phyloP scores from a whole-genome alignment of 1,140 invertebrate genomes.

The Papilio helenus region DNA sequence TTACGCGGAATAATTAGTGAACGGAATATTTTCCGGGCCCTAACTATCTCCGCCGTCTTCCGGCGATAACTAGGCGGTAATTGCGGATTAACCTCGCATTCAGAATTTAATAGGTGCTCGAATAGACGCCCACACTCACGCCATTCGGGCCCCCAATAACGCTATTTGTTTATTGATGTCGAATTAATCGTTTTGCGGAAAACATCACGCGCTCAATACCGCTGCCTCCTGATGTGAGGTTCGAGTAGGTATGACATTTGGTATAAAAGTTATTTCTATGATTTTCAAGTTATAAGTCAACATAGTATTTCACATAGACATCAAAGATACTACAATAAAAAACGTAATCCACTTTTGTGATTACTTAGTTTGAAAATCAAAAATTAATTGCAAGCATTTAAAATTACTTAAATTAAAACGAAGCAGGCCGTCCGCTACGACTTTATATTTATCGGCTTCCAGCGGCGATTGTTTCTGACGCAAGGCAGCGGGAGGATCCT shows the following conservation, averaged over 20 bases:
- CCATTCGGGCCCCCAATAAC: conserved; percentile 67
- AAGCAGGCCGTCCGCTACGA: background rate
- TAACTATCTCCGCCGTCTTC: conserved; percentile 82
- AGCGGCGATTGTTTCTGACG: conserved; percentile 69
- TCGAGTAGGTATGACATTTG: background rate
- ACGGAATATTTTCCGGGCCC: conserved; percentile 82
- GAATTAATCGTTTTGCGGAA: conserved; percentile 74
- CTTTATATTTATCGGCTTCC: conserved; percentile 55
- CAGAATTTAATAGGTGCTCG: conserved; percentile 80
- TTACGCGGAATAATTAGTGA: conserved; percentile 83
- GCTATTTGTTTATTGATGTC: conserved; percentile 74
- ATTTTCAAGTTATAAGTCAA: background rate
- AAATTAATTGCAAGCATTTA: background rate
- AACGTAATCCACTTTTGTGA: background rate
- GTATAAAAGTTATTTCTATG: background rate
- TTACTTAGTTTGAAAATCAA: background rate
- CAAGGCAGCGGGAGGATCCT: conserved; percentile 55
- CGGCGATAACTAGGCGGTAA: conserved; percentile 82
- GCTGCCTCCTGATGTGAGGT: conserved; percentile 30
- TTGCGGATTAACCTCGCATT: conserved; percentile 82
- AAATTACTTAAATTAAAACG: background rate
- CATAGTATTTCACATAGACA: background rate
- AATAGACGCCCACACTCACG: conserved; percentile 56
- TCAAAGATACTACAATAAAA: conserved; percentile 33
- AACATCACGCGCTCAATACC: conserved; percentile 53